phyloP scores from a whole-genome alignment of 2,888 invertebrate species.

The Drosophila greeni region DNA sequence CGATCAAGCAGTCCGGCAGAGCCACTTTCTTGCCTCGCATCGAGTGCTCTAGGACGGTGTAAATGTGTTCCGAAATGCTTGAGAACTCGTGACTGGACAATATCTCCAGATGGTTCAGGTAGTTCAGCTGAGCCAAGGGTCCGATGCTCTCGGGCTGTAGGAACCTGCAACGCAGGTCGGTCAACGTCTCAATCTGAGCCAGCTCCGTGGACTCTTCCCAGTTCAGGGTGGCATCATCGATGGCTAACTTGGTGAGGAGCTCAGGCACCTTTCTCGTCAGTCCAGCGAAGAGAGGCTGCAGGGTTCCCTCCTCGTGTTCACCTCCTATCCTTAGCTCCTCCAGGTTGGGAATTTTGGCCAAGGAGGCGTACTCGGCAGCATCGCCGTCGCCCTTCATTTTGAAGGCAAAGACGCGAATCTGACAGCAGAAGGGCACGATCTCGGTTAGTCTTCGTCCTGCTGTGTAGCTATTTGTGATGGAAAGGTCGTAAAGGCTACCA shows the following conservation, averaged over 20 bases:
- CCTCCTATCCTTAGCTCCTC: not conserved
- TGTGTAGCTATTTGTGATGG: not conserved
- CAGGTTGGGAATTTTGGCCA: constrained; percentile 5
- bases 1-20: not conserved
- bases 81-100: constrained; percentile 2
- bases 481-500: not conserved
- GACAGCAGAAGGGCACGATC: constrained; percentile 5
- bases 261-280: not conserved
- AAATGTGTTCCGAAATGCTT: not conserved
- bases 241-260: not conserved
- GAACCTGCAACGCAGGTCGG: not conserved
- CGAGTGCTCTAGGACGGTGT: not conserved
- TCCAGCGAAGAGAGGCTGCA: not conserved
- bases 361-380: constrained; percentile 5
- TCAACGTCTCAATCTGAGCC: constrained; percentile 3
- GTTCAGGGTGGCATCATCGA: not conserved
- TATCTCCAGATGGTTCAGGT: not conserved
- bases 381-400: not conserved
- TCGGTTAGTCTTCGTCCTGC: constrained; percentile 6
- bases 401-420: not conserved
- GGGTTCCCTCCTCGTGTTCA: constrained; percentile 3
- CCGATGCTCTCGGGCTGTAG: constrained; percentile 1
- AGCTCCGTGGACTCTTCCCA: not conserved
- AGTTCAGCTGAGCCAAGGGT: not conserved
- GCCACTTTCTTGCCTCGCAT: not conserved